Conservation (phyloP, 2,113 vertebrate genomes). For the Glareola pratincola region DNA sequence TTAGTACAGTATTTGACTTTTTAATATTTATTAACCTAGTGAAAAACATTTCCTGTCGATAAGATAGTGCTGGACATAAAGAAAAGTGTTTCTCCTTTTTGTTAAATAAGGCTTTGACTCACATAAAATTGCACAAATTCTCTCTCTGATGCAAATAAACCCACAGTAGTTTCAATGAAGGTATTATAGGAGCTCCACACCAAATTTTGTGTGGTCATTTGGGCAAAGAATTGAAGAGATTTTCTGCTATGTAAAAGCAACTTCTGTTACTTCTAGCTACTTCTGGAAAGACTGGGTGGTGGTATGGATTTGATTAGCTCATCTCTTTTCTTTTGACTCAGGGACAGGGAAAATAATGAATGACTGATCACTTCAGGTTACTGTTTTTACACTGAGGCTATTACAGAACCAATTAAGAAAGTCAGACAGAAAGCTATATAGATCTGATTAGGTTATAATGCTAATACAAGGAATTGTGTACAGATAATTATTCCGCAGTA, state of each 20-base stretch:
- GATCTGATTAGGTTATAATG: constrained; percentile 49
- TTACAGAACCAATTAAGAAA: constrained; percentile 50
- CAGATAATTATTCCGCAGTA: constrained; percentile 31
- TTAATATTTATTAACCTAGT: not conserved
- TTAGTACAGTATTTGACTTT: not conserved
- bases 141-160: not conserved
- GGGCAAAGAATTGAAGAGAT: not conserved
- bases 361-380: constrained; percentile 48
- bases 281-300: not conserved
- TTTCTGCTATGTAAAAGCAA: not conserved
- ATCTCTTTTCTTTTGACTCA: constrained; percentile 28
- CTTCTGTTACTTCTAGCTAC: not conserved
- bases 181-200: not conserved
- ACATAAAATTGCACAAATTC: not conserved
- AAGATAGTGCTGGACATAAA: not conserved
- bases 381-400: constrained; percentile 5
- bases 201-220: not conserved
- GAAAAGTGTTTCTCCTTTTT: not conserved
- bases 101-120: not conserved
- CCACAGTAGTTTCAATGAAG: not conserved
- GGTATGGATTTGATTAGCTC: constrained; percentile 5
- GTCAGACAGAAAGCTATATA: not conserved
- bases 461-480: constrained; percentile 15
- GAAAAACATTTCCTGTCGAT: not conserved
- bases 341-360: constrained; percentile 31